A percentile compares a stretch with the other conserved stretches of the same genome.
These are phyloP conservation scores for Onychostoma macrolepis DNA, from an alignment of 2,113 vertebrate species.

Conservation along the genomic window DNA sequence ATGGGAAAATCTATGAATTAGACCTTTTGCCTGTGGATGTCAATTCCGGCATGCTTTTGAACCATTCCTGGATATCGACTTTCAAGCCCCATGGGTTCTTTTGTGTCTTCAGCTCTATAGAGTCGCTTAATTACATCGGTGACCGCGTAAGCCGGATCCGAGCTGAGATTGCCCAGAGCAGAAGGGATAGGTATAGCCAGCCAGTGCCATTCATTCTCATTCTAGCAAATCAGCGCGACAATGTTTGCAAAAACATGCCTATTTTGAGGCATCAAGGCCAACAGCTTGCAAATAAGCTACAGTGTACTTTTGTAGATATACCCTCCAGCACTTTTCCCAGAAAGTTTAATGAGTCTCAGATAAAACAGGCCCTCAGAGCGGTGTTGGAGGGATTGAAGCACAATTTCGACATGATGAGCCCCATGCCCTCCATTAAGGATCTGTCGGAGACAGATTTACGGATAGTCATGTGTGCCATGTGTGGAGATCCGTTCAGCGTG, in stretches of 20 bases:
- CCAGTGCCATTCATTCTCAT: constrained; percentile 94
- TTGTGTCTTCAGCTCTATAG: constrained; percentile 97
- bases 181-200: constrained; percentile 88
- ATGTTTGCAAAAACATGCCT: constrained; percentile 90
- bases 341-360: constrained; percentile 96
- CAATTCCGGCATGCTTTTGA: constrained; percentile 90
- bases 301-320: constrained; percentile 97
- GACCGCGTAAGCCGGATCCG: constrained; percentile 95
- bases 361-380: constrained; percentile 93
- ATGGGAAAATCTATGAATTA: constrained; percentile 97
- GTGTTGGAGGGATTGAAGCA: constrained; percentile 94
- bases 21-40: constrained; percentile 93
- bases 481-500: constrained; percentile 96
- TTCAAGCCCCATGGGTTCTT: constrained; percentile 98
- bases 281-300: constrained; percentile 96
- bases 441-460: constrained; percentile 93
- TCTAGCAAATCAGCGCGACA: constrained; percentile 94
- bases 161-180: constrained; percentile 88
- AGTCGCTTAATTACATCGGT: constrained; percentile 93
- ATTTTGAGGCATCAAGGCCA: constrained; percentile 97
- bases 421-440: constrained; percentile 93
- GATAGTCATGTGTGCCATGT: constrained; percentile 99
- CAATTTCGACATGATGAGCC: constrained; percentile 89
- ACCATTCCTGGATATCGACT: constrained; percentile 87
- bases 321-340: constrained; percentile 90